Evolutionary conservation across 2,797 vertebrate genomes (phyloP), one percentile per base, ranked within the genome.

Genomic region (Megalops cyprinoides): DNA sequence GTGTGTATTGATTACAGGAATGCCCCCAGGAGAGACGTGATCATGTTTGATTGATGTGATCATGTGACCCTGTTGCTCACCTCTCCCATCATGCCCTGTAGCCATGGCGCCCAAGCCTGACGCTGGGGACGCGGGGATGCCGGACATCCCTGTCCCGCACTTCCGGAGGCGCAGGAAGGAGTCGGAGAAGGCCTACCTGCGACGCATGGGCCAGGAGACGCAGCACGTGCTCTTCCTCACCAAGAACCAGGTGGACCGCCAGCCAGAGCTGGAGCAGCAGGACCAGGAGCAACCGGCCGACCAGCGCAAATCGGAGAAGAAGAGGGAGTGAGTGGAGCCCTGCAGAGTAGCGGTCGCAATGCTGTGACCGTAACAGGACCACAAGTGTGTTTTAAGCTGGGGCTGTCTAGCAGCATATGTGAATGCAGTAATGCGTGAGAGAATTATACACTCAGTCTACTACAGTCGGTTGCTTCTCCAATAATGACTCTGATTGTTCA

Each of bases 191-290:
- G 89, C 93, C 0, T 99, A 94, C 4, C 0, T 97, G 12, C 83
- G 58, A 1, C 96, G 98, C 31, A 98, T 99, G 97, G 89, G 96
- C 4, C 91, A 82, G 48, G 97, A 94, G 88, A 90, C 95, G 0
- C 85, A 94, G 65, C 96, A 93, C 0, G 87, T 97, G 60, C 85
- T 96, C 0, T 98, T 98, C 85, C 96, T 97, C 78, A 92, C 92
- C 2, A 89, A 96, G 49, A 97, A 96, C 92, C 97, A 97, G 89
- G 56, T 84, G 0, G 89, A 91, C 23, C 88, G 94, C 25, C 89
- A 92, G 81, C 98, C 98, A 0, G 98, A 99, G 90, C 89, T 83
- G 78, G 90, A 91, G 7, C 81, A 0, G 0, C 87, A 91, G 39
- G 87, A 95, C 84, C 93, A 87, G 69, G 93, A 95, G 69, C 85